Percentiles rank a stretch among this genome's conserved stretches.
These are phyloP conservation scores for Eupleurogrammus muticus DNA, from an alignment of 2,797 vertebrate genomes.

Conservation along the genomic window DNA sequence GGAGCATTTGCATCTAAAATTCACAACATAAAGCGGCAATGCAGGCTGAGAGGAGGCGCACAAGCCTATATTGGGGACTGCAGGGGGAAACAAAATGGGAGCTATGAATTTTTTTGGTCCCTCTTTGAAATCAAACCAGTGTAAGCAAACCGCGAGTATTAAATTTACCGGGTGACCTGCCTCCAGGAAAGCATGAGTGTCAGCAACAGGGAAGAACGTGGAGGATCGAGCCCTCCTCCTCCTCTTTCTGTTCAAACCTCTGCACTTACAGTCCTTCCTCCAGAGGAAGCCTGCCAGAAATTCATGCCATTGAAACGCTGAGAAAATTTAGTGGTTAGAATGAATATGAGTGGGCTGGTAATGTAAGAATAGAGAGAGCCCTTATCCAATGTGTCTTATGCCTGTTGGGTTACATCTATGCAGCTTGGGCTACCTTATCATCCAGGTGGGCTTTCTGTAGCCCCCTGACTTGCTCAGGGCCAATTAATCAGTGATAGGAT, in stretches of 20 bases:
- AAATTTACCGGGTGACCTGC: conserved; percentile 40
- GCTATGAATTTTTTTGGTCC: conserved; percentile 33
- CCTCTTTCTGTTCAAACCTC: conserved; percentile 34
- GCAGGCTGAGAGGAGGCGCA: conserved; percentile 23
- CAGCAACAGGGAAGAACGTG: conserved; percentile 36
- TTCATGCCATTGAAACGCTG: conserved; percentile 11
- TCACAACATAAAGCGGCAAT: conserved; percentile 1
- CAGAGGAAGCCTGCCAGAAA: conserved; percentile 33
- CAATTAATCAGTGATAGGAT: conserved; percentile 9
- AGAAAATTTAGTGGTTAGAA: conserved; percentile 29
- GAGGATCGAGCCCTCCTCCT: conserved; percentile 21
- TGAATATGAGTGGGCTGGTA: conserved; percentile 26
- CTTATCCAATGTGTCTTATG: background rate
- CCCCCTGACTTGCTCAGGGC: background rate
- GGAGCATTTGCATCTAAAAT: background rate
- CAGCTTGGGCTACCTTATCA: conserved; percentile 2
- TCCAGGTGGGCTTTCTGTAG: background rate
- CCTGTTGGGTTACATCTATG: conserved; percentile 4
- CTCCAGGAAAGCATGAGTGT: conserved; percentile 32
- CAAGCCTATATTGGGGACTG: conserved; percentile 2
- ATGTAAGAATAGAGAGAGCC: conserved; percentile 27
- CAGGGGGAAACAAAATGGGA: conserved; percentile 41
- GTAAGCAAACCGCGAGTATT: conserved; percentile 24
- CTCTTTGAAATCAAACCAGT: conserved; percentile 34
- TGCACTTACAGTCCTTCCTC: conserved; percentile 51